Evolutionary conservation across 2,888 invertebrate genomes (phyloP).

Genomic region (Enchytraeus crypticus): DNA sequence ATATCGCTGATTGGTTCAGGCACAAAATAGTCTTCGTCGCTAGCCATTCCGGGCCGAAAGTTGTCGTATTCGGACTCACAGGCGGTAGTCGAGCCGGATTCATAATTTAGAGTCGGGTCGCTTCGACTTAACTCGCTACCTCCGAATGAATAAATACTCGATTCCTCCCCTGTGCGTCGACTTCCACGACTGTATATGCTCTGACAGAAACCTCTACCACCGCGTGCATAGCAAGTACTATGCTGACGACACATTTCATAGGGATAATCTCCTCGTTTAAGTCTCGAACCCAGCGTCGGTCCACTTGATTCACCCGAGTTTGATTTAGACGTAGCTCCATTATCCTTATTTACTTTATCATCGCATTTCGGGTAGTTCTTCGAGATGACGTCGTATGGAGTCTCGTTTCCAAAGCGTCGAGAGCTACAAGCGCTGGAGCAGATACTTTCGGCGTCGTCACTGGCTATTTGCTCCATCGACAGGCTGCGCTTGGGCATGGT

Average conservation of each 20-base stretch:
- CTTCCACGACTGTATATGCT: background rate
- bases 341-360: too few species aligned
- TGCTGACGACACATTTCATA: too few species aligned
- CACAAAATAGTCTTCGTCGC: slow-evolving; percentile 49
- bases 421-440: background rate
- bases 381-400: too few species aligned
- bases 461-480: slow-evolving; percentile 45
- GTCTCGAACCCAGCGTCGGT: too few species aligned
- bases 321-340: too few species aligned
- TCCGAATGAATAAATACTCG: slow-evolving; percentile 43
- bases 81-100: slow-evolving; percentile 40
- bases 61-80: slow-evolving; percentile 68
- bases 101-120: slow-evolving; percentile 42
- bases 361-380: too few species aligned
- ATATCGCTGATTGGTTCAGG: slow-evolving; percentile 45
- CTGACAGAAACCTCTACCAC: too few species aligned
- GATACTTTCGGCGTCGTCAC: slow-evolving; percentile 39
- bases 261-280: too few species aligned
- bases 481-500: slow-evolving; percentile 40
- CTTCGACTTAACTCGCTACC: slow-evolving; percentile 46
- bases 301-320: too few species aligned
- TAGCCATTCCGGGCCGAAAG: slow-evolving; percentile 53
- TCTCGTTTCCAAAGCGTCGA: slow-evolving; percentile 16
- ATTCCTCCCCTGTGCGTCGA: slow-evolving; percentile 32
- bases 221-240: too few species aligned